phyloP scores from a whole-genome alignment of 2,888 invertebrate genomes.

The Liodrosophila aerea region DNA sequence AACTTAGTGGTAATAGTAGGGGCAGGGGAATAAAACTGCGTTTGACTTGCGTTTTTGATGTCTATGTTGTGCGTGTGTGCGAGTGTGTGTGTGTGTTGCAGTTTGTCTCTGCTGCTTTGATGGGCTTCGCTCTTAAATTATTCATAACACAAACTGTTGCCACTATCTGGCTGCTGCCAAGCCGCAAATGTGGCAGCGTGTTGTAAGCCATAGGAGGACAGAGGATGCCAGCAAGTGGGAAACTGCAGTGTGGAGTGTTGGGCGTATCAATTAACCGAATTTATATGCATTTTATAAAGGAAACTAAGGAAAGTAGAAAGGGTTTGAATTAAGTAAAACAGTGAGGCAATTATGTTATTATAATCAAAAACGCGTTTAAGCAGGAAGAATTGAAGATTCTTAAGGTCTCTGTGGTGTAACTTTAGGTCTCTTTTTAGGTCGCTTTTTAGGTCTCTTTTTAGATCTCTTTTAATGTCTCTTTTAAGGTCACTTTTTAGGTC shows the following conservation, averaged over 20 bases:
- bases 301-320: too few species aligned
- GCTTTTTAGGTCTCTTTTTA: too few species aligned
- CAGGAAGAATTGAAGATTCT: too few species aligned
- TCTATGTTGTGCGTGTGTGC: slow-evolving; percentile 23
- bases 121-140: slow-evolving; percentile 60
- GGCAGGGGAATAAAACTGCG: background rate
- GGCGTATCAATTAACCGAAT: slow-evolving; percentile 63
- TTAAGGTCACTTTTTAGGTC: too few species aligned
- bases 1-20: background rate
- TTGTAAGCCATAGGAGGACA: background rate
- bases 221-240: slow-evolving; percentile 1
- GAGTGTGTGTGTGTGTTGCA: slow-evolving; percentile 31
- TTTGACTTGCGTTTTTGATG: slow-evolving; percentile 35
- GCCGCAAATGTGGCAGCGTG: slow-evolving; percentile 39
- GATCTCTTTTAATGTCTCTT: too few species aligned
- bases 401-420: too few species aligned
- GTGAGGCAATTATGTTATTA: too few species aligned
- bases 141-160: slow-evolving; percentile 75
- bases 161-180: slow-evolving; percentile 58
- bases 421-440: too few species aligned
- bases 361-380: too few species aligned
- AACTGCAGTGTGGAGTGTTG: slow-evolving; percentile 23
- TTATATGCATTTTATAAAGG: slow-evolving; percentile 20
- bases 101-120: slow-evolving; percentile 30
- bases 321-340: too few species aligned